These are phyloP conservation scores for Agriopis marginaria DNA, from an alignment of 2,888 invertebrate species.

Conservation along the genomic window DNA sequence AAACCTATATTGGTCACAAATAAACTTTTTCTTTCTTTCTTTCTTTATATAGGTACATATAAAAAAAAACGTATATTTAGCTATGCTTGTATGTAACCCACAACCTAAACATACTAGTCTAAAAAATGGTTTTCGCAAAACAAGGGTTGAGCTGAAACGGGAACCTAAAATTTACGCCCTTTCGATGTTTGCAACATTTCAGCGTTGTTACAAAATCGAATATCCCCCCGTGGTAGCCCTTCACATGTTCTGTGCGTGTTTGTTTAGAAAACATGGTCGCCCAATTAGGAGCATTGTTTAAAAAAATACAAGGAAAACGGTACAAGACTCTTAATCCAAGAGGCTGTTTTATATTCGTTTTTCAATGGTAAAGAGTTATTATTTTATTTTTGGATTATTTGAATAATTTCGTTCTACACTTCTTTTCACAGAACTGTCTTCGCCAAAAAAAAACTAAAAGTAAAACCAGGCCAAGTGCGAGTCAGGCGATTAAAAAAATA, in stretches of 20 bases:
- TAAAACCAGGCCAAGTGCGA: no score
- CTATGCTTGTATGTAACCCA: not conserved
- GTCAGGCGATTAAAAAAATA: no score
- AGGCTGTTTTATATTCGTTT: not conserved
- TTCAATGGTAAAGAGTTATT: not conserved
- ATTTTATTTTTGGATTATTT: not conserved
- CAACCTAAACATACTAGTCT: not conserved
- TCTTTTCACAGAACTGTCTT: no score
- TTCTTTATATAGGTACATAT: no score
- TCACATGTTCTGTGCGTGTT: slow-evolving; percentile 37
- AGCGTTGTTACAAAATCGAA: slow-evolving; percentile 21
- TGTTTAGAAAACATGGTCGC: slow-evolving; percentile 41
- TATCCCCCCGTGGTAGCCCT: slow-evolving; percentile 32
- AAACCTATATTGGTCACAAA: no score
- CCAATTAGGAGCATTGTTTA: slow-evolving; percentile 31
- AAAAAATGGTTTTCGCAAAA: slow-evolving; percentile 2
- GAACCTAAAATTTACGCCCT: slow-evolving; percentile 23
- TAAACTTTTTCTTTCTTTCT: no score
- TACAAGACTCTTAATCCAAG: slow-evolving; percentile 1
- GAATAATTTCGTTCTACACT: not conserved
- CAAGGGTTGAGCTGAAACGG: slow-evolving; percentile 6
- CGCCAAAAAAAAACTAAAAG: no score
- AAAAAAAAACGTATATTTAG: no score
- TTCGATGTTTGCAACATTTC: slow-evolving; percentile 29
- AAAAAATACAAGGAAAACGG: slow-evolving; percentile 5